Percentiles rank a stretch among this genome's conserved stretches.
These are phyloP conservation scores for Achlya flavicornis DNA, from an alignment of 2,888 invertebrate species.

Conservation along the genomic window DNA sequence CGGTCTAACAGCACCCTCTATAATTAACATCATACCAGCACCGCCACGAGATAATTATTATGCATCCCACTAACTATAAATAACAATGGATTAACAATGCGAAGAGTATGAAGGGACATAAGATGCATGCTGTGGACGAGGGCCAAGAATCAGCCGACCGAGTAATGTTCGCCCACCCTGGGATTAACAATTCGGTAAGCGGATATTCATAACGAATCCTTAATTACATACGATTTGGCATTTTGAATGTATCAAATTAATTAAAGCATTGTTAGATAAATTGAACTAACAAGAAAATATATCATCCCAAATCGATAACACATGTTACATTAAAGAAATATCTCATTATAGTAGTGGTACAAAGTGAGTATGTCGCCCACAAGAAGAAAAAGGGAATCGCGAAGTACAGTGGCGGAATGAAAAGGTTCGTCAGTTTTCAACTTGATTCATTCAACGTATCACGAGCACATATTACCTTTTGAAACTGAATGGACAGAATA, in stretches of 20 bases:
- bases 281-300: neutral
- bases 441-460: no score
- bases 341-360: neutral
- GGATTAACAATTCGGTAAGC: slow-evolving; percentile 65
- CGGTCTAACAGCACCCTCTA: slow-evolving; percentile 33
- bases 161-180: slow-evolving; percentile 53
- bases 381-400: slow-evolving; percentile 26
- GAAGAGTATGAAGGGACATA: slow-evolving; percentile 45
- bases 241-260: slow-evolving; percentile 28
- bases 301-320: neutral
- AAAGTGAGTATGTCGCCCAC: slow-evolving; percentile 24
- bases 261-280: slow-evolving; percentile 13
- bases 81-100: slow-evolving; percentile 70
- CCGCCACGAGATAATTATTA: slow-evolving; percentile 27
- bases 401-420: neutral
- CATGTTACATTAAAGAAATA: neutral
- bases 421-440: no score
- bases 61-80: slow-evolving; percentile 59
- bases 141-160: slow-evolving; percentile 68
- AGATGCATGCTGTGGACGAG: slow-evolving; percentile 65
- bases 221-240: slow-evolving; percentile 42
- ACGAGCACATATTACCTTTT: no score
- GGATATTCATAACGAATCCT: slow-evolving; percentile 54
- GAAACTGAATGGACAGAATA: no score
- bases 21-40: slow-evolving; percentile 46